A percentile compares a stretch with the other conserved stretches of the same genome.
Evolutionary conservation across 2,113 vertebrate species (phyloP).

Genomic region (Pimephales promelas): DNA sequence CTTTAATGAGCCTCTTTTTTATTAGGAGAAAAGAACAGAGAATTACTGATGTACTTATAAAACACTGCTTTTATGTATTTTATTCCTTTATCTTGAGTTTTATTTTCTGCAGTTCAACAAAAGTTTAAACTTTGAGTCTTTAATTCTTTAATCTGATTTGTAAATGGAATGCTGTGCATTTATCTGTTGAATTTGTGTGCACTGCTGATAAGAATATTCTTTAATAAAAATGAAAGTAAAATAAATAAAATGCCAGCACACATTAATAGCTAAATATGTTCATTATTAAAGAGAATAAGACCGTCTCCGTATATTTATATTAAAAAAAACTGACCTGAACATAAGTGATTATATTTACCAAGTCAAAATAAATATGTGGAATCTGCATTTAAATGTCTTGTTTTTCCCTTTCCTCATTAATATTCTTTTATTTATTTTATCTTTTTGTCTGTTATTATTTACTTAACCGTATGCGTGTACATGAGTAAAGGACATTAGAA

Average conservation of each 20-base stretch:
- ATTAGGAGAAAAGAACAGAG: slow-evolving; percentile 2
- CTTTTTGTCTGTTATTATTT: not conserved
- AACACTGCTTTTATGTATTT: slow-evolving; percentile 6
- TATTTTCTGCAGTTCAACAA: not conserved
- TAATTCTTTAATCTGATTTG: too few relatives aligned
- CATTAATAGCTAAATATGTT: too few relatives aligned
- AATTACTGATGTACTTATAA: not conserved
- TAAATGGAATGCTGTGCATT: not conserved
- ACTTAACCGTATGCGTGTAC: not conserved
- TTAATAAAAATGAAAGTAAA: too few relatives aligned
- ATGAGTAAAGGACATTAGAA: not conserved
- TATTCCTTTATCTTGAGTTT: not conserved
- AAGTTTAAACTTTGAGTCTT: not conserved
- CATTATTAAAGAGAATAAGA: too few relatives aligned
- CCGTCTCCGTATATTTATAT: too few relatives aligned
- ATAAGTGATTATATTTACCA: too few relatives aligned
- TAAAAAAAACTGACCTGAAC: too few relatives aligned
- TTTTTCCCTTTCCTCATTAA: not conserved
- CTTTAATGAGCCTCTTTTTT: slow-evolving; percentile 38
- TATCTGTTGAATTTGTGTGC: not conserved
- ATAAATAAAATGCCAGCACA: too few relatives aligned
- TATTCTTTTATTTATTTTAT: not conserved
- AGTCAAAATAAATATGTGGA: not conserved
- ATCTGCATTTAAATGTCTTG: not conserved
- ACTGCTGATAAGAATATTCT: not conserved